Base-by-base conservation (phyloP, 2,797 vertebrate genomes). In the Scyliorhinus canicula region DNA sequence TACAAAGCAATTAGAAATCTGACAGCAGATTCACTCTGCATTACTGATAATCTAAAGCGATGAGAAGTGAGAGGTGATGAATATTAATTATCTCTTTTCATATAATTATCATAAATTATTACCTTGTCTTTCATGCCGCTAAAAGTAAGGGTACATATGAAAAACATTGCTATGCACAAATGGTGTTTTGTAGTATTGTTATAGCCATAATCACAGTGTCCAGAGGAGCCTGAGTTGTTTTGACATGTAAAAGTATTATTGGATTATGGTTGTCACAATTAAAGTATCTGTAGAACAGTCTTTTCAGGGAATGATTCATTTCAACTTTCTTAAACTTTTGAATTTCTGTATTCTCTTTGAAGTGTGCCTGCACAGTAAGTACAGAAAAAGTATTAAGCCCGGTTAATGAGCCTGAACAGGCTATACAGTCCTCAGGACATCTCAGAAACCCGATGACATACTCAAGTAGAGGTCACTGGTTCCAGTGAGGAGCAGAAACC, bases 1-100 rank as follows among this genome's bases (percentile, higher is more conserved):
- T 98, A 98, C 98, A 98, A 97, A 97, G 98, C 97, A 98, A 98
- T 98, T 98, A 98, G 97, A 98, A 98, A 97, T 96, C 97, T 98
- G 98, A 98, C 98, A 98, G 98, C 97, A 96, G 97, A 98, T 98
- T 98, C 97, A 97, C 97, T 98, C 97, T 97, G 98, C 97, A 98
- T 98, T 98, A 97, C 97, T 97, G 97, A 98, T 98, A 97, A 97
- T 98, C 97, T 97, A 97, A 98, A 97, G 97, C 97, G 97, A 98
- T 97, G 97, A 97, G 97, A 97, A 98, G 97, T 97, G 97, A 97
- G 97, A 98, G 97, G 97, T 97, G 97, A 97, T 98, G 97, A 98
- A 98, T 98, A 98, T 98, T 97, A 98, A 98, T 98, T 97, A 97
- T 97, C 96, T 98, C 97, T 98, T 98, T 98, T 98, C 97, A 97